Evolutionary conservation across 1,140 invertebrate genomes (phyloP), one percentile per base, ranked within the genome.

Genomic region (Tachypleus tridentatus): DNA sequence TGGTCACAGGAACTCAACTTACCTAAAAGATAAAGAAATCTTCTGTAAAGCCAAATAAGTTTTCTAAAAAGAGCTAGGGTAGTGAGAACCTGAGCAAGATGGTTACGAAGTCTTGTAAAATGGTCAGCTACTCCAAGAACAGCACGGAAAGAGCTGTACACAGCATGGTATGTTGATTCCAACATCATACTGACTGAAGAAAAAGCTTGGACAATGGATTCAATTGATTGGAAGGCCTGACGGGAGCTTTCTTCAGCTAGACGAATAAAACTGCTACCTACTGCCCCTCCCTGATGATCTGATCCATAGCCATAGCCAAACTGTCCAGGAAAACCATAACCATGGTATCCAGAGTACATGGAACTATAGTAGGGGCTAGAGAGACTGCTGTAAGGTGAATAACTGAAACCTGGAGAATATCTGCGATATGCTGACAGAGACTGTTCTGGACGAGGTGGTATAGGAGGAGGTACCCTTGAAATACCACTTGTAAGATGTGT

Each of bases 41-140:
- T 91, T 65, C 82, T 83, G 65, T 89, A 85, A 3, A 93, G 74
- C 86, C 88, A 93, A 68, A 84, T 86, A 0, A 94, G 70, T 9
- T 85, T 82, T 68, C 88, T 80, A 52, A 95, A 82, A 7, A 94
- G 78, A 4, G 91, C 87, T 74, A 96, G 85, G 49, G 88, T 85
- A 51, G 87, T 89, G 79, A 93, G 86, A 64, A 97, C 82, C 69
- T 91, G 86, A 47, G 84, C 83, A 73, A 97, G 86, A 69, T 95
- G 84, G 8, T 83, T 82, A 63, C 89, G 83, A 61, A 97, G 76
- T 69, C 88, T 79, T 4, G 88, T 86, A 78, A 98, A 87, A 78
- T 97, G 95, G 69, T 98, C 93, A 51, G 93, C 93, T 3, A 98
- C 93, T 61, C 92, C 91, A 52, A 98, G 79, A 69, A 98, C 90